These are phyloP conservation scores for Syrphus vitripennis DNA, from an alignment of 2,888 invertebrate species.

Conservation along the genomic window DNA sequence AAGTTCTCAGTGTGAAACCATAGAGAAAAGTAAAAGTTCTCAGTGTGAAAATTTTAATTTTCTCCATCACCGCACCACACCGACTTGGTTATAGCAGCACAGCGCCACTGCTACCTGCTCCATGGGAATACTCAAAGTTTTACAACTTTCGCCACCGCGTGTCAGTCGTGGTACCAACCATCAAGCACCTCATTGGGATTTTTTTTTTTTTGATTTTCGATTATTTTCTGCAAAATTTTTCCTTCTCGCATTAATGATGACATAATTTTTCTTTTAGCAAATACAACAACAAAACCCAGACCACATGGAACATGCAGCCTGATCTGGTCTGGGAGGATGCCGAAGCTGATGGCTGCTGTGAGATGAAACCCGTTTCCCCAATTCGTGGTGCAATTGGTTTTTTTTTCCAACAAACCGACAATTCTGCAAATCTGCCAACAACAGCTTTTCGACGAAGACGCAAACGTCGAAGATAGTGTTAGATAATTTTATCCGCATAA, in stretches of 20 bases:
- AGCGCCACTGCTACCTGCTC: neutral
- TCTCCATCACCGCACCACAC: neutral
- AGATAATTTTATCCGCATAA: slow-evolving; percentile 59
- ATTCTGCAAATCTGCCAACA: slow-evolving; percentile 3
- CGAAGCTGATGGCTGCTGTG: neutral
- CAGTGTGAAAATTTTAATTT: slow-evolving; percentile 48
- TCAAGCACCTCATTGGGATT: slow-evolving; percentile 1
- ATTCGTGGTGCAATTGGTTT: slow-evolving; percentile 27
- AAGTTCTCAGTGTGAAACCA: slow-evolving; percentile 54
- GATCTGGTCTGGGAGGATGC: slow-evolving; percentile 22
- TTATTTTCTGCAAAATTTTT: slow-evolving; percentile 45
- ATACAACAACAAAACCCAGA: neutral
- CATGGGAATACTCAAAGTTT: neutral
- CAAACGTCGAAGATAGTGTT: slow-evolving; percentile 35
- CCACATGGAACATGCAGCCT: slow-evolving; percentile 9
- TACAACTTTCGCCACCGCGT: slow-evolving; percentile 53
- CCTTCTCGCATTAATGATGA: slow-evolving; percentile 52
- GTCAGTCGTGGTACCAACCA: neutral
- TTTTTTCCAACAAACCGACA: slow-evolving; percentile 29
- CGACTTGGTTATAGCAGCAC: neutral
- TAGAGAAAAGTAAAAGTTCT: slow-evolving; percentile 69
- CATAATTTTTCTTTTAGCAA: slow-evolving; percentile 57
- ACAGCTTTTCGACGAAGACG: neutral
- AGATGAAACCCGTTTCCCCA: slow-evolving; percentile 39
- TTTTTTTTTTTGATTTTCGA: slow-evolving; percentile 42